Evolutionary conservation across 1,140 invertebrate genomes (phyloP).

Genomic region (Eriocheir sinensis): DNA sequence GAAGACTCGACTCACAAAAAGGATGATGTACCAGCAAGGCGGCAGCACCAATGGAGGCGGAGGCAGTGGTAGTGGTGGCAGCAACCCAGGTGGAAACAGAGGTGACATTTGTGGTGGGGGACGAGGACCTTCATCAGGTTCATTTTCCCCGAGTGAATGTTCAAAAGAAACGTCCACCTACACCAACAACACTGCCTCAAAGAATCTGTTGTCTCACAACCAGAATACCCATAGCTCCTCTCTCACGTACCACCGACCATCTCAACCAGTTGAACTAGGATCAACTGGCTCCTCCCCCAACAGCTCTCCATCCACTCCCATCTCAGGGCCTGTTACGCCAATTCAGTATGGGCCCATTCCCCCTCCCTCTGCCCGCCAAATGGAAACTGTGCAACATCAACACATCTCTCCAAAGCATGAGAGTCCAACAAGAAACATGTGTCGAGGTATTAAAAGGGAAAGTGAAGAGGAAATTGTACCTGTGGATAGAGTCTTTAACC

Average conservation of each 20-base stretch:
- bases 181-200: conserved; percentile 56
- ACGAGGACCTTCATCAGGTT: conserved; percentile 39
- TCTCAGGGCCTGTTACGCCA: conserved; percentile 69
- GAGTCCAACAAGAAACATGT: conserved; percentile 69
- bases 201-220: conserved; percentile 53
- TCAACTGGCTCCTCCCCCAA: conserved; percentile 70
- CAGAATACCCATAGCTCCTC: conserved; percentile 52
- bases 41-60: conserved; percentile 58
- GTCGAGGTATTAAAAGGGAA: conserved; percentile 72
- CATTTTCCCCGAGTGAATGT: conserved; percentile 63
- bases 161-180: conserved; percentile 63
- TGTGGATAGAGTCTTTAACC: conserved; percentile 72
- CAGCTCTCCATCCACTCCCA: conserved; percentile 75
- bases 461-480: conserved; percentile 66
- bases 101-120: conserved; percentile 41
- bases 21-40: conserved; percentile 72
- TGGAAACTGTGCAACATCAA: conserved; percentile 55
- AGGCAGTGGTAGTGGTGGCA: conserved; percentile 33
- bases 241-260: conserved; percentile 60
- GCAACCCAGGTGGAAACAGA: conserved; percentile 12
- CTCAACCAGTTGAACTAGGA: conserved; percentile 62
- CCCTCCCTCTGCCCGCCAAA: conserved; percentile 52
- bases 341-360: conserved; percentile 73
- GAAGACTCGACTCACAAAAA: conserved; percentile 77
- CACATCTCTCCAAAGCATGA: conserved; percentile 65